Conservation (phyloP, 2,888 invertebrate species). For the Stenchaetothrips biformis region DNA sequence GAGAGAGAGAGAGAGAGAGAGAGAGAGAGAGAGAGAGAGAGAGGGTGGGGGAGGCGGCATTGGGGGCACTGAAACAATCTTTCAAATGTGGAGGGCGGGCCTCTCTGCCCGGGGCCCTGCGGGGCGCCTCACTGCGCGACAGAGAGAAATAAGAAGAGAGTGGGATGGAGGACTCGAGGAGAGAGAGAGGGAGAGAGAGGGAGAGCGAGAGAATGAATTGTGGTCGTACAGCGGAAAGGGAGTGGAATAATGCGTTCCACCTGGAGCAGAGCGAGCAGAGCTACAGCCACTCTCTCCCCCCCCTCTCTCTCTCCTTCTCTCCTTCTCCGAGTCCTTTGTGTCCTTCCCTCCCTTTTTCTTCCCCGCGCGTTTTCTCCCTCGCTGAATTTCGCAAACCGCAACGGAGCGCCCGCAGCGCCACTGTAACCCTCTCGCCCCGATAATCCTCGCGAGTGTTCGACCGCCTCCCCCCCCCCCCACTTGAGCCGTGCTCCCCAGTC, state of each 20-base stretch:
- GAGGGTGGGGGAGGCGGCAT: too few relatives aligned
- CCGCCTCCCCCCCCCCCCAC: neutral
- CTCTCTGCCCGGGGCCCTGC: too few relatives aligned
- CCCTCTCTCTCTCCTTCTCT: neutral
- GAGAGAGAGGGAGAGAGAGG: neutral
- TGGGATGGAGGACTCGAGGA: neutral
- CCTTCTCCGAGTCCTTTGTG: too few relatives aligned
- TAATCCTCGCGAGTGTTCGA: neutral
- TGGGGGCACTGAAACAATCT: too few relatives aligned
- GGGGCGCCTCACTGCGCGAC: too few relatives aligned
- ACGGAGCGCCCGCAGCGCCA: neutral
- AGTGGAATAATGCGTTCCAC: constrained; percentile 22
- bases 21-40: too few relatives aligned
- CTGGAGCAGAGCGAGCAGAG: neutral
- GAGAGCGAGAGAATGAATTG: constrained; percentile 7
- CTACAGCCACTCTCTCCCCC: neutral
- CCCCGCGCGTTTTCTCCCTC: neutral
- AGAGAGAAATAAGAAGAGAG: too few relatives aligned
- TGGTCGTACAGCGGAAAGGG: neutral
- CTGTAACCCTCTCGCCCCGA: neutral
- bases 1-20: too few relatives aligned
- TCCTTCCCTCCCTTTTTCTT: neutral
- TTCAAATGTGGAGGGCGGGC: too few relatives aligned
- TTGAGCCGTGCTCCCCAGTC: neutral
- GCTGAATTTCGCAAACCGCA: neutral